Conservation (phyloP, 2,888 invertebrate genomes). For the Epicampocera succincta region DNA sequence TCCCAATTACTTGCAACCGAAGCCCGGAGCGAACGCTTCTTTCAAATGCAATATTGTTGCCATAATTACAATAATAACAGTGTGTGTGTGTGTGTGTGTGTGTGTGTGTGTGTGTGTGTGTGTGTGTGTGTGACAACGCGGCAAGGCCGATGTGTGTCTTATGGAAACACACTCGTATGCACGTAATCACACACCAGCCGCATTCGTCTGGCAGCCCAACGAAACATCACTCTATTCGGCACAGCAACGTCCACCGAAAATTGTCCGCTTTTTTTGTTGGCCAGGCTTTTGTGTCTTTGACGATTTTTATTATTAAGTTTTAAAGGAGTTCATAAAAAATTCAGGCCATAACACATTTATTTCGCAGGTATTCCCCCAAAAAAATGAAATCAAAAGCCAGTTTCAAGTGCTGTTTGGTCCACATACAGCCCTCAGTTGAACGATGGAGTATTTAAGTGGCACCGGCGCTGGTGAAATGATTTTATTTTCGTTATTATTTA, state of each 20-base stretch:
- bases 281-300: background rate
- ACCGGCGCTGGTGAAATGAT: constrained; percentile 8
- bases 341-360: constrained; percentile 43
- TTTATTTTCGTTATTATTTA: constrained; percentile 9
- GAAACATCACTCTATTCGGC: too few relatives aligned
- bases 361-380: constrained; percentile 59
- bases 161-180: too few relatives aligned
- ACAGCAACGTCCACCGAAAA: too few relatives aligned
- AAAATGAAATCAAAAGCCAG: constrained; percentile 27
- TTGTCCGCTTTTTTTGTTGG: too few relatives aligned
- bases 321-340: constrained; percentile 39
- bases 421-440: background rate
- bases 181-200: background rate
- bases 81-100: constrained; percentile 45
- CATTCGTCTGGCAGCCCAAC: too few relatives aligned
- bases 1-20: constrained; percentile 14
- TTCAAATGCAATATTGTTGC: constrained; percentile 43
- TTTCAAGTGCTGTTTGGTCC: constrained; percentile 30
- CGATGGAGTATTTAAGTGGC: constrained; percentile 15
- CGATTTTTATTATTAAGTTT: background rate
- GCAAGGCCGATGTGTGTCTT: background rate
- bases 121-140: too few relatives aligned
- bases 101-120: background rate
- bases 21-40: background rate
- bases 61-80: constrained; percentile 52